Percentiles rank a stretch among this genome's conserved stretches.
Conservation (phyloP, 2,888 invertebrate genomes). For the Tipula helvola region DNA sequence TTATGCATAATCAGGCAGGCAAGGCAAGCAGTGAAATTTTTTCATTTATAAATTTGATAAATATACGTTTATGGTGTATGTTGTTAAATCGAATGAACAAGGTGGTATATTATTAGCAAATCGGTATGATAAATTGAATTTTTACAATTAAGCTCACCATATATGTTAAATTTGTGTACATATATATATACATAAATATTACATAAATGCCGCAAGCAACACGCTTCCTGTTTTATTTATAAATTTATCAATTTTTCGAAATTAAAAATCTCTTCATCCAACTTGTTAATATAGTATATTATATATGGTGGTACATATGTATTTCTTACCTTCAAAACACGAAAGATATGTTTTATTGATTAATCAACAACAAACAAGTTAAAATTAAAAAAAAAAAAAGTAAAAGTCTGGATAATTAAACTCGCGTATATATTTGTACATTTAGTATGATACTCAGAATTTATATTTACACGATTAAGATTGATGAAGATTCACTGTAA, state of each 20-base stretch:
- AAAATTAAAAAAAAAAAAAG: not conserved
- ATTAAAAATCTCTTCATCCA: not conserved
- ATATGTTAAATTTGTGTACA: not conserved
- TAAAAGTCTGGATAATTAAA: constrained; percentile 4
- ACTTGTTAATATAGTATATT: not conserved
- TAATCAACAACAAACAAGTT: not conserved
- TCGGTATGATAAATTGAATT: not conserved
- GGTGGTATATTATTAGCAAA: not conserved
- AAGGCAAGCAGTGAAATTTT: not conserved
- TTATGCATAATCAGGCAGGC: not conserved
- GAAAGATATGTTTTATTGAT: not conserved
- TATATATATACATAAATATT: not conserved
- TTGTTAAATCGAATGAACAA: not conserved
- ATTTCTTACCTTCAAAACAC: not conserved
- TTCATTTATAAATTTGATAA: not conserved
- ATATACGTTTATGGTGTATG: not conserved
- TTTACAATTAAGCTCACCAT: not conserved
- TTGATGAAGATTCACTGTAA: not conserved
- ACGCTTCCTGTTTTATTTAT: not conserved
- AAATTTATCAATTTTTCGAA: not conserved
- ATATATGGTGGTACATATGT: not conserved
- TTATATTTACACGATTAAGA: not conserved
- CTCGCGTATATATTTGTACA: not conserved
- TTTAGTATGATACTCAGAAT: not conserved
- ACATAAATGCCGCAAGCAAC: not conserved